phyloP scores from a whole-genome alignment of 1,140 invertebrate genomes.

The Elymnias hypermnestra region DNA sequence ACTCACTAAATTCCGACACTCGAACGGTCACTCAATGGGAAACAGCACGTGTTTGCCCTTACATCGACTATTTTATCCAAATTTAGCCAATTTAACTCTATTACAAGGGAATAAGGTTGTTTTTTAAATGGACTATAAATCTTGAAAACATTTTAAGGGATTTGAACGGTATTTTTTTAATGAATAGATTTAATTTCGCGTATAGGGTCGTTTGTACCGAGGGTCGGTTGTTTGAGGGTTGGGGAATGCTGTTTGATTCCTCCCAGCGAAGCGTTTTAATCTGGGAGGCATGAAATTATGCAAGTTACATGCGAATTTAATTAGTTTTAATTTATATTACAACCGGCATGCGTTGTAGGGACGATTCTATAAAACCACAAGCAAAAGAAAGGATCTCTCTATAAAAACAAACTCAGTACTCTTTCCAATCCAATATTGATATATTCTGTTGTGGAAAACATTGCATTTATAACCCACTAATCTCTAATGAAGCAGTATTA shows the following conservation, averaged over 20 bases:
- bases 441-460: too few species aligned
- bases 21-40: conserved; percentile 10
- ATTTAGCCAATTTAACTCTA: neutral
- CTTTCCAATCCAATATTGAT: too few species aligned
- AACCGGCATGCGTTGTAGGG: too few species aligned
- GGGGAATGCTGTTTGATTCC: conserved; percentile 12
- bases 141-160: too few species aligned
- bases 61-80: neutral
- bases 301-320: too few species aligned
- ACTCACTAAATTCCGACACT: conserved; percentile 8
- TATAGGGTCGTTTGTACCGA: neutral
- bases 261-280: neutral
- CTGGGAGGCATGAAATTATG: conserved; percentile 10
- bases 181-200: neutral
- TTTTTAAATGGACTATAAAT: neutral
- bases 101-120: neutral
- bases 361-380: too few species aligned
- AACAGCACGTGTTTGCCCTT: conserved; percentile 10
- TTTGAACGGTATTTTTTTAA: neutral
- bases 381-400: too few species aligned
- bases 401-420: too few species aligned
- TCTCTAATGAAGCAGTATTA: too few species aligned
- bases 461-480: too few species aligned
- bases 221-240: conserved; percentile 5
- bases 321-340: too few species aligned